phyloP scores from a whole-genome alignment of 2,888 invertebrate species.

The Melanargia galathea region DNA sequence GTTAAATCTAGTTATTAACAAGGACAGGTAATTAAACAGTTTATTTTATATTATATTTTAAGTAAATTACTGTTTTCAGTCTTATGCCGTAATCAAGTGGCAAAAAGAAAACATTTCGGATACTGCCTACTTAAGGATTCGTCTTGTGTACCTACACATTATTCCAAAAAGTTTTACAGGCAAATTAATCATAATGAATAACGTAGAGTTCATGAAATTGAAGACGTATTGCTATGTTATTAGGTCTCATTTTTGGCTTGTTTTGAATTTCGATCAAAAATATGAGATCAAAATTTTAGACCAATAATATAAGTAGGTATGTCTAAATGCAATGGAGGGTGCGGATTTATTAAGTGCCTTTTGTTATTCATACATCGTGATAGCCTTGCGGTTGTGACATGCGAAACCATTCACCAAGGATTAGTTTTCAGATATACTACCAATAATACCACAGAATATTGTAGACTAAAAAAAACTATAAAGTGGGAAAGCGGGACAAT shows the following conservation, averaged over 20 bases:
- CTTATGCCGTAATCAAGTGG: background rate
- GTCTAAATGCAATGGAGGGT: constrained; percentile 12
- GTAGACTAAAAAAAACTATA: constrained; percentile 10
- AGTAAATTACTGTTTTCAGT: background rate
- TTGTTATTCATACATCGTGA: constrained; percentile 20
- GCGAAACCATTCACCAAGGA: constrained; percentile 27
- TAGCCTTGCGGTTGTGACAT: constrained; percentile 31
- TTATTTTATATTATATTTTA: no score
- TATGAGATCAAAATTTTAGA: no score
- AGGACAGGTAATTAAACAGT: no score
- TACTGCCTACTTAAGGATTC: constrained; percentile 24
- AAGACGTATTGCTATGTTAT: no score
- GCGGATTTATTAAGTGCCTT: constrained; percentile 13
- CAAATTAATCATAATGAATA: no score
- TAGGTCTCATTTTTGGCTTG: no score
- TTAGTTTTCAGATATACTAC: constrained; percentile 28
- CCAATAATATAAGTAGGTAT: background rate
- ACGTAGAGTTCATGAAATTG: constrained; percentile 62
- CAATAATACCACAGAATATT: constrained; percentile 10
- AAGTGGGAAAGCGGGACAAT: constrained; percentile 6
- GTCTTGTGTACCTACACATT: constrained; percentile 60
- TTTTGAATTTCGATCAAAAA: no score
- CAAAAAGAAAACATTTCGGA: background rate
- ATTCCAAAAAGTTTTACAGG: constrained; percentile 64
- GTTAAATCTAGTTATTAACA: no score